Percentiles rank a stretch among this genome's conserved stretches.
These are phyloP conservation scores for Nomada hirtipes DNA, from an alignment of 2,888 invertebrate genomes.

Conservation along the genomic window DNA sequence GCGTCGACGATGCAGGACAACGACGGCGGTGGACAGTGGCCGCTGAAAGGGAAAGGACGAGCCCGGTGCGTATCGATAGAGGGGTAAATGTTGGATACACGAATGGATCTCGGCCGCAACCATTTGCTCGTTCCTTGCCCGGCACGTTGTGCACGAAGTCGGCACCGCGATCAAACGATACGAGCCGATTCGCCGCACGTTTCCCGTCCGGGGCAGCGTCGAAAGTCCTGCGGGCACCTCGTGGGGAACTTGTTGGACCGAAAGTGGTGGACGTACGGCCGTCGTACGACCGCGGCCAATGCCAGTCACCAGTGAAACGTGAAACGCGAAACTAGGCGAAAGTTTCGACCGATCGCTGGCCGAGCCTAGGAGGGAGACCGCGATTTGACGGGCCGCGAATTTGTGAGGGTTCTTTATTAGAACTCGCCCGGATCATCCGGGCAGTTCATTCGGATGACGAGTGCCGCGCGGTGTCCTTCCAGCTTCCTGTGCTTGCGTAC, in stretches of 20 bases:
- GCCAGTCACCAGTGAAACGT: constrained; percentile 73
- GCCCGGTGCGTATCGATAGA: constrained; percentile 46
- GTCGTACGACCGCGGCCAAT: constrained; percentile 57
- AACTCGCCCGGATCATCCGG: constrained; percentile 17
- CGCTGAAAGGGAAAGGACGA: constrained; percentile 76
- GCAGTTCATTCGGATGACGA: constrained; percentile 50
- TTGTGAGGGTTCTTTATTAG: constrained; percentile 47
- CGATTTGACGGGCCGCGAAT: constrained; percentile 18
- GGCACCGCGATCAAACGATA: constrained; percentile 20
- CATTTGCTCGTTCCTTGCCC: constrained; percentile 63
- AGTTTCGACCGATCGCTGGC: constrained; percentile 59
- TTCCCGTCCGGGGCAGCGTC: constrained; percentile 1
- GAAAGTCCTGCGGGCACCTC: constrained; percentile 34
- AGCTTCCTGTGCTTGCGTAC: constrained; percentile 39
- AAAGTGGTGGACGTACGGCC: constrained; percentile 61
- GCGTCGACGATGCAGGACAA: too few species aligned
- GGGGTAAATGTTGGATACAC: constrained; percentile 58
- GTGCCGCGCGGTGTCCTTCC: constrained; percentile 58
- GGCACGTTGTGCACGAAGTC: constrained; percentile 25
- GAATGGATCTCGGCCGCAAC: constrained; percentile 32
- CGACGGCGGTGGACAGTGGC: constrained; percentile 65
- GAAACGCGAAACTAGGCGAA: constrained; percentile 73
- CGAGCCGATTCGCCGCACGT: constrained; percentile 12
- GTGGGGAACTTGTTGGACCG: constrained; percentile 50
- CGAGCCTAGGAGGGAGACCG: constrained; percentile 34